Evolutionary conservation across 2,888 invertebrate species (phyloP), one percentile per base, ranked within the genome.

Genomic region (Eupeodes luniger): DNA sequence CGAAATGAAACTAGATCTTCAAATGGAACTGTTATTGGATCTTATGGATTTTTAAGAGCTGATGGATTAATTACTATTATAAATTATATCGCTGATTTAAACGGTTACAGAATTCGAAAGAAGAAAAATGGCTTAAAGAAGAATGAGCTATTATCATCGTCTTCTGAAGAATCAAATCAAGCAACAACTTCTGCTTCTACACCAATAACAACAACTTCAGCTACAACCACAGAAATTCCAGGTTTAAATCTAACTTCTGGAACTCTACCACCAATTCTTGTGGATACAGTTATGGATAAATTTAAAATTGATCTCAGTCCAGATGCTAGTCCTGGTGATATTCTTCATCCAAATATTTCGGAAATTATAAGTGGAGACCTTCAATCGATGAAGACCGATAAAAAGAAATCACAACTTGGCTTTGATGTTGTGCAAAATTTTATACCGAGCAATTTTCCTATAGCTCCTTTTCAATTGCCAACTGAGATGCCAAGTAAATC

Each of bases 11-110:
- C 96, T 90, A 94, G 96, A 49, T 95, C 95, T 87, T 92, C 95
- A 0, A 96, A 97, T 92, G 97, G 97, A 27, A 96, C 96, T 4
- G 95, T 96, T 0, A 94, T 94, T 0, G 97, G 97, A 5, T 95
- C 95, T 89, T 97, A 96, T 91, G 97, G 97, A 0, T 96, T 95
- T 91, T 92, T 96, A 4, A 95, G 96, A 79, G 94, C 96, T 0
- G 94, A 95, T 90, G 96, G 96, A 1, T 94, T 93, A 67, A 94
- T 96, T 0, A 95, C 95, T 79, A 93, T 95, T 10, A 96, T 95
- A 51, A 94, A 94, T 90, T 97, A 96, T 90, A 92, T 95, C 4
- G 96, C 96, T 4, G 96, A 96, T 92, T 92, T 94, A 12, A 92
- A 92, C 5, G 97, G 97, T 40, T 97, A 96, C 34, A 59, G 90